Evolutionary conservation across 1,140 invertebrate genomes (phyloP).

Genomic region (Proales similis): DNA sequence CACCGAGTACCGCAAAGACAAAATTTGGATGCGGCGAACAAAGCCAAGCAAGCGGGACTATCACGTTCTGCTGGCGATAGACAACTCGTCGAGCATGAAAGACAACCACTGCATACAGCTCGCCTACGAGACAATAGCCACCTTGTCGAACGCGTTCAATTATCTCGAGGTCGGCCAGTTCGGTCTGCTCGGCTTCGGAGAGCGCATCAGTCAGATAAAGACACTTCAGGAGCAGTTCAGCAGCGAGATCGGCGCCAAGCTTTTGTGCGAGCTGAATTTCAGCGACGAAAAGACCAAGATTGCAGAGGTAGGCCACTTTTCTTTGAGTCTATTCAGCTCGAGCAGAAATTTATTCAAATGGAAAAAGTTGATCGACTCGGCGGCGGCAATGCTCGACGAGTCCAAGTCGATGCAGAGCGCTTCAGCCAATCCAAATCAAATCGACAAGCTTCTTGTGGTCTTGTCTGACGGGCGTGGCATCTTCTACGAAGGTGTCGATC

Average conservation of each 20-base stretch:
- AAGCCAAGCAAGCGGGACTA: slow-evolving; percentile 92
- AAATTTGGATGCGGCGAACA: slow-evolving; percentile 92
- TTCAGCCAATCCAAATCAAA: slow-evolving; percentile 7
- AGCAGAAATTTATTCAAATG: background rate
- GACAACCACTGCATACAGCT: slow-evolving; percentile 52
- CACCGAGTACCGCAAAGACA: slow-evolving; percentile 95
- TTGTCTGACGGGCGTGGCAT: slow-evolving; percentile 82
- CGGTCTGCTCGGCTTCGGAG: slow-evolving; percentile 34
- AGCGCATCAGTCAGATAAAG: slow-evolving; percentile 9
- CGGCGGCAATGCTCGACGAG: slow-evolving; percentile 54
- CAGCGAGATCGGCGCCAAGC: slow-evolving; percentile 1
- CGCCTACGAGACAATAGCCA: slow-evolving; percentile 24
- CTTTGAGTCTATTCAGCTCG: background rate
- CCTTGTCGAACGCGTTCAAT: slow-evolving; percentile 21
- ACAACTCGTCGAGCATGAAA: slow-evolving; percentile 76
- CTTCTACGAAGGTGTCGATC: slow-evolving; percentile 74
- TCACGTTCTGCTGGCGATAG: slow-evolving; percentile 89
- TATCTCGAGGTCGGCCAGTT: slow-evolving; percentile 31
- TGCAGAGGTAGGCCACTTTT: slow-evolving; percentile 1
- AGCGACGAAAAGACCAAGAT: slow-evolving; percentile 17
- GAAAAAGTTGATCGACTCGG: slow-evolving; percentile 65
- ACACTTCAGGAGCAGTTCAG: background rate
- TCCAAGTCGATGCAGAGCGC: slow-evolving; percentile 39
- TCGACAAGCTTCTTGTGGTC: slow-evolving; percentile 11
- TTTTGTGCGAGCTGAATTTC: slow-evolving; percentile 11